Base-by-base conservation (phyloP, 2,888 invertebrate genomes). In the Latheticus oryzae region DNA sequence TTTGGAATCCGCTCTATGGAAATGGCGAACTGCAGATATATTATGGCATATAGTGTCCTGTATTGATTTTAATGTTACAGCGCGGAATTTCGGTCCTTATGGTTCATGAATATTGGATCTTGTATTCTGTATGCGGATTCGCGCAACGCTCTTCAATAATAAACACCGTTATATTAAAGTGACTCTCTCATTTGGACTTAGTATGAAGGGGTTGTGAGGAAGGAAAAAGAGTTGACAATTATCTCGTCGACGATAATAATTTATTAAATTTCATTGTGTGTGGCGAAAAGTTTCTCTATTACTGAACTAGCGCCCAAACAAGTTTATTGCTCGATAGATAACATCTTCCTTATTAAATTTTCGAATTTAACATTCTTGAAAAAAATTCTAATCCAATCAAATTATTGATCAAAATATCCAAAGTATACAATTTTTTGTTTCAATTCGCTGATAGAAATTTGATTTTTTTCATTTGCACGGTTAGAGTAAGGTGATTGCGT, bases 241-340 rank as follows among this genome's bases (percentile, higher is more conserved):
- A 53, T 58, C 45, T 58, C 43, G 38, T 45, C 38, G 21, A 45
- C 32, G 23, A 12, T 71, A 72, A 76, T 75, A 71, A 76, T 75
- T 76, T 73, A 73, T 69, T 70, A 70, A 74, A 72, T 74, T 73
- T 70, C 72, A 73, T 75, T 73, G 70, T 71, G 66, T 64, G n/a
- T n/a, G n/a, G n/a, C 58, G 61, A 60, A 62, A 62, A 66, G 58
- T 62, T 57, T 67, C 69, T 74, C 73, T 74, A 76, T 75, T 70
- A 73, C 69, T 62, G 63, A 63, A 57, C 54, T 54, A 58, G 71
- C 64, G 71, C 64, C n/a, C 80, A 76, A 77, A 78, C 79, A 78
- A 81, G 81, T 82, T 82, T 82, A 82, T 79, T 78, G 79, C 76
- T 28, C 79, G 81, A 81, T 80, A 81, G 82, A 83, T 82, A 82